Base-by-base conservation (phyloP, 2,113 vertebrate genomes). In the Triplophysa tibetana region DNA sequence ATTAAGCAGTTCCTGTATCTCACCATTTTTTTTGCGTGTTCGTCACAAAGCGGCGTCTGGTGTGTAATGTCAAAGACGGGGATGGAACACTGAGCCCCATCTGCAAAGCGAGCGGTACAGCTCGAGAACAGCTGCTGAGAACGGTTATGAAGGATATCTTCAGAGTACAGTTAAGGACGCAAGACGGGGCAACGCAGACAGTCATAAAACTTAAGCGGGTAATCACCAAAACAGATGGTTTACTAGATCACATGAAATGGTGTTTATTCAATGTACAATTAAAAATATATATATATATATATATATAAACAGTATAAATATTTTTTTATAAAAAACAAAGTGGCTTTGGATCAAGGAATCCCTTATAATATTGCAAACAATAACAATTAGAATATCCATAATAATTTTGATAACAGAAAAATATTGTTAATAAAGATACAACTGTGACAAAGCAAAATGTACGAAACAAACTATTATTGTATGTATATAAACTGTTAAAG, bases 1-100 rank as follows among this genome's bases (percentile, higher is more conserved):
- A 68, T 23, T 0, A 78, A 78, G 19, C 13, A 29, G 13, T 62
- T 12, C 1, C 12, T 43, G 29, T 45, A 43, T 43, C 73, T 75
- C 84, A 96, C 95, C 95, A 96, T 96, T 91, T 96, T 96, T 93
- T 96, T 95, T 91, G 95, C 95, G 90, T 96, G 95, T 88, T 96
- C 95, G 88, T 96, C 95, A 0, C 95, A 96, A 80, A 96, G 90
- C 84, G 95, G 95, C 29, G 95, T 96, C 90, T 96, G 95, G 88
- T 96, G 95, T 56, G 92, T 96, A 84, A 96, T 94, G 91, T 96
- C 95, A 85, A 96, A 96, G 84, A 96, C 95, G 68, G 95, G 95
- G 88, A 96, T 90, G 64, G 95, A 94, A 81, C 95, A 96, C 87
- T 96, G 95, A 45, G 95, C 95, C 58, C 95, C 95, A 48, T 96